Evolutionary conservation across 30 jellyfish, hydroid and myxozoan species (phyloP).

Genomic region (Turritopsis dohrnii): DNA sequence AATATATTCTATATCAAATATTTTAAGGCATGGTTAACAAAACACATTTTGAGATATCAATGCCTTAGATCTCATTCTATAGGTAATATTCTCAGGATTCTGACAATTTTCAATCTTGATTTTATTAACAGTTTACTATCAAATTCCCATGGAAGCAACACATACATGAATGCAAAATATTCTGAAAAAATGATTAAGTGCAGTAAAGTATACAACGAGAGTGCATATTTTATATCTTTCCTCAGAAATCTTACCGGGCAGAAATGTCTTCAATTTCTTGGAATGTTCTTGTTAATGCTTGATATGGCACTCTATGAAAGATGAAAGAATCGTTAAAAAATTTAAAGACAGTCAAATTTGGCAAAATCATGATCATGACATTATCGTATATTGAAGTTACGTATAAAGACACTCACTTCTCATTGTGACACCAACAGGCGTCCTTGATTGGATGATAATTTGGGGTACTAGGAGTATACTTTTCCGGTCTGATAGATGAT

Average conservation of each 20-base stretch:
- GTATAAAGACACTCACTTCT: conserved; percentile 26
- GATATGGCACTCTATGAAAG: conserved; percentile 77
- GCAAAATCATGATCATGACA: no score
- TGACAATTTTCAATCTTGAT: no score
- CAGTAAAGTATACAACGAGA: not conserved
- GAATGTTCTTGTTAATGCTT: conserved; percentile 84
- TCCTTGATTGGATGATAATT: conserved; percentile 82
- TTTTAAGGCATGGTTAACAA: no score
- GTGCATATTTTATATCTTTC: no score
- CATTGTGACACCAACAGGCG: conserved; percentile 89
- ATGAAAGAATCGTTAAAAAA: not conserved
- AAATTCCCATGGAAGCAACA: no score
- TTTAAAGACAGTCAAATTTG: not conserved
- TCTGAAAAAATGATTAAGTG: not conserved
- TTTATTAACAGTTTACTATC: no score
- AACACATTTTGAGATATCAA: no score
- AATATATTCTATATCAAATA: no score
- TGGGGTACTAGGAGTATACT: conserved; percentile 24
- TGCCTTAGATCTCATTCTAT: no score
- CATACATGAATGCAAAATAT: no score
- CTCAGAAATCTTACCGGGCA: conserved; percentile 57
- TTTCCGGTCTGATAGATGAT: conserved; percentile 26
- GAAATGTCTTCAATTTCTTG: conserved; percentile 88
- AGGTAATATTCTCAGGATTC: no score
- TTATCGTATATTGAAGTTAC: no score